Base-by-base conservation (phyloP, 2,113 vertebrate species). In the Gobiocypris rarus region DNA sequence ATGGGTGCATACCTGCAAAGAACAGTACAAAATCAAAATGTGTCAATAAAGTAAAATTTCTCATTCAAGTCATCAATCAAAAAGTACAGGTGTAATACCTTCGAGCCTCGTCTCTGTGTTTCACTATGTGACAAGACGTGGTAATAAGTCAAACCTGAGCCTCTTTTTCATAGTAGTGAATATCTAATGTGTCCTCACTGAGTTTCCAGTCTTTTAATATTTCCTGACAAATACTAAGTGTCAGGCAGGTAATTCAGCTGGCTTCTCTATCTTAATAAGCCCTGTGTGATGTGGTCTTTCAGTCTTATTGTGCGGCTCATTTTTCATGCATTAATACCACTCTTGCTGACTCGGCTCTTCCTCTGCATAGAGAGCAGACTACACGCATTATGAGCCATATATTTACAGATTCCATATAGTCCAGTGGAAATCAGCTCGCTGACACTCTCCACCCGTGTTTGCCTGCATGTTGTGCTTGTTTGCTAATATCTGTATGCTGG, bases 211-310 rank as follows among this genome's bases (percentile, higher is more conserved):
- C 63, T 78, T 58, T 84, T 78, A 84, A 78, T 84, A 80, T 71
- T 17, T 28, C 70, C 67, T 69, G 86, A 87, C 83, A 84, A 84
- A 84, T 75, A 84, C 77, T 61, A 74, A 73, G 74, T 50, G 74
- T 84, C 83, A 69, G 73, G 92, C 93, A 79, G 34, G 88, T 90
- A 93, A 92, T 91, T 86, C 87, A 83, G 48, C 38, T 6, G 52
- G 86, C 92, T 92, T 94, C 92, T 94, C 92, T 91, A 92, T 94
- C 92, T 94, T 94, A 94, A 94, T 94, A 94, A 94, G 92, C 89
- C 82, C 41, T 91, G 91, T 90, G 90, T 91, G 85, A 67, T 84
- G 79, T 92, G 92, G 90, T 90, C 92, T 93, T 94, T 95, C 93
- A 94, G 93, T 94, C 92, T 91, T 92, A 92, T 86, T 90, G 89